These are phyloP conservation scores for Lepus townsendii DNA, from an alignment of 2,797 vertebrate genomes.

Conservation along the genomic window DNA sequence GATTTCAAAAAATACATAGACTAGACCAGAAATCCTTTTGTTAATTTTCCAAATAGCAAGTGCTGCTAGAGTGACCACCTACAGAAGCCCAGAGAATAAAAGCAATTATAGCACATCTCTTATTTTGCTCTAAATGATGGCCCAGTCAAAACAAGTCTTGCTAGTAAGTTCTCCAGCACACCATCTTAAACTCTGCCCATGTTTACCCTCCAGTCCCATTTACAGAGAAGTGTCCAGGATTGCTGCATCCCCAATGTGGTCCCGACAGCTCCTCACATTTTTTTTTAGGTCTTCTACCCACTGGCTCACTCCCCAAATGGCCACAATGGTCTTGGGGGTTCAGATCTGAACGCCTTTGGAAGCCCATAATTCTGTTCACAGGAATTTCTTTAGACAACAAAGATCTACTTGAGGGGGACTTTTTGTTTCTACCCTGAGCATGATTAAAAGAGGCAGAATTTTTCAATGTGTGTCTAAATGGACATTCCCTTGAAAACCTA, in stretches of 20 bases:
- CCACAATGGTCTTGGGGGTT: not conserved
- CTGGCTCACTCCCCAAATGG: too few species aligned
- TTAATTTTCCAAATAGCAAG: not conserved
- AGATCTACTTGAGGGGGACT: not conserved
- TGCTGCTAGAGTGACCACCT: not conserved
- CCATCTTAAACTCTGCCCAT: not conserved
- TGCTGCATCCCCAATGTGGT: not conserved
- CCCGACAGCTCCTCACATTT: not conserved
- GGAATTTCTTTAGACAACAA: not conserved
- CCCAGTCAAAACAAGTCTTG: not conserved
- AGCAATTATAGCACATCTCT: not conserved
- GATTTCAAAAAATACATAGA: not conserved
- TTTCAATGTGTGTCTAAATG: not conserved
- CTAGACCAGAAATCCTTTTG: not conserved
- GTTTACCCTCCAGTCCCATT: not conserved
- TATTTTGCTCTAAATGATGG: not conserved
- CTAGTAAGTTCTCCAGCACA: not conserved
- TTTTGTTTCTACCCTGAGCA: not conserved
- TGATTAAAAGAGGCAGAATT: not conserved
- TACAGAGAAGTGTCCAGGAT: not conserved
- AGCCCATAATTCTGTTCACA: not conserved
- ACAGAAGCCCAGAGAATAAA: not conserved
- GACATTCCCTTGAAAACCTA: not conserved
- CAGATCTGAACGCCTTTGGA: not conserved
- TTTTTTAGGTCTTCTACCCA: too few species aligned